Evolutionary conservation across 2,888 invertebrate species (phyloP).

Genomic region (Caenorhabditis sp.): DNA sequence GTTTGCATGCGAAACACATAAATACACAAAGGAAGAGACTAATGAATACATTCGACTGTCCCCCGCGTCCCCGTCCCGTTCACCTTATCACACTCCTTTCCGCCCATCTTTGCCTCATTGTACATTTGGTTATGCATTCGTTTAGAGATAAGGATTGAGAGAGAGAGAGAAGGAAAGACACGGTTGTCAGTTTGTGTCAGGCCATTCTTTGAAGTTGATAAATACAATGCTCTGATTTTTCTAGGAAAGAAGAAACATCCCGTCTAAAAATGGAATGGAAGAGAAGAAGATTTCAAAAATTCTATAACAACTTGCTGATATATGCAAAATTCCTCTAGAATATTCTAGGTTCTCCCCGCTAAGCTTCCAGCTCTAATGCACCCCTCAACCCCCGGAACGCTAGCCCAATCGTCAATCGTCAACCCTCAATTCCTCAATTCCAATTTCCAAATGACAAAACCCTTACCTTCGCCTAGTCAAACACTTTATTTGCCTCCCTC

Average conservation of each 20-base stretch:
- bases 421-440: not conserved
- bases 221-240: not conserved
- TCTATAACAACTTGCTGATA: too few species aligned
- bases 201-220: too few species aligned
- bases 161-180: not conserved
- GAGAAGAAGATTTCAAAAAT: too few species aligned
- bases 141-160: too few species aligned
- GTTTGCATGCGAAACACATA: conserved; percentile 13
- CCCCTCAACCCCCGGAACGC: too few species aligned
- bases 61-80: not conserved
- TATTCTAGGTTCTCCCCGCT: too few species aligned
- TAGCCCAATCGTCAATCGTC: too few species aligned
- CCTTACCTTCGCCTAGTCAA: conserved; percentile 16
- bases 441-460: not conserved
- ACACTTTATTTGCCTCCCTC: conserved; percentile 52
- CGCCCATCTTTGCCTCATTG: not conserved
- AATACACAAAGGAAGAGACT: conserved; percentile 23
- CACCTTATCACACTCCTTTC: conserved; percentile 5
- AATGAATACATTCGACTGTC: conserved; percentile 15
- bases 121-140: not conserved
- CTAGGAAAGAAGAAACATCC: not conserved
- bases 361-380: too few species aligned
- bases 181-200: not conserved
- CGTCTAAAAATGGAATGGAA: too few species aligned
- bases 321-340: too few species aligned